Evolutionary conservation across 2,113 vertebrate species (phyloP).

Genomic region (Mustela lutreola): DNA sequence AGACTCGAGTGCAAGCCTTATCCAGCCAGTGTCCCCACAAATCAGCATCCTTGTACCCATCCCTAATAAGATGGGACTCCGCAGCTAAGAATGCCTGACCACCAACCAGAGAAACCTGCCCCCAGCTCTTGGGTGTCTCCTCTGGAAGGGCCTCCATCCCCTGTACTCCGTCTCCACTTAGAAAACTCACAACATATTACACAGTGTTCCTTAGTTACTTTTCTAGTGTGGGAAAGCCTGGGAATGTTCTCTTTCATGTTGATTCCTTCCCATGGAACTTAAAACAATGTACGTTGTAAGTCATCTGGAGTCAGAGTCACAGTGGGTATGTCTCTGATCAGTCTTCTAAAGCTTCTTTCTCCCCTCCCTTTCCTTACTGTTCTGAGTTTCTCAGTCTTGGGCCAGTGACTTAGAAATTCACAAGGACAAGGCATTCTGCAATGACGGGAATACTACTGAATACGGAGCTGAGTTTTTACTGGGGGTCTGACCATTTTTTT

Average conservation of each 20-base stretch:
- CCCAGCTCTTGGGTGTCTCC: neutral
- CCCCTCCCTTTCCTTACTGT: neutral
- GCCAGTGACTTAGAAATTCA: conserved; percentile 37
- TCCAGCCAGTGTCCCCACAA: neutral
- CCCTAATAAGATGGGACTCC: neutral
- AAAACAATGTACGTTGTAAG: neutral
- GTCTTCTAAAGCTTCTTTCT: neutral
- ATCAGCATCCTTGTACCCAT: neutral
- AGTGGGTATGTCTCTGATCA: neutral
- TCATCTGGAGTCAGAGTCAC: neutral
- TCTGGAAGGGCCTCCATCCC: neutral
- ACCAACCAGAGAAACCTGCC: neutral
- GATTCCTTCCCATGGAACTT: conserved; percentile 12
- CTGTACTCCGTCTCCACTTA: neutral
- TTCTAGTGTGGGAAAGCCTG: neutral
- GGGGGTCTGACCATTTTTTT: neutral
- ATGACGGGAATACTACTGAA: neutral
- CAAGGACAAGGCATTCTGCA: neutral
- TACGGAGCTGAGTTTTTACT: neutral
- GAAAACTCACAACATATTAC: neutral
- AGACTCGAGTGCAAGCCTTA: neutral
- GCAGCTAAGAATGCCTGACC: neutral
- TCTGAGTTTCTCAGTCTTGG: neutral
- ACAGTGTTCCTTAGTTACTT: neutral
- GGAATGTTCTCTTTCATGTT: neutral